A percentile compares a stretch with the other conserved stretches of the same genome.
Conservation (phyloP, 2,797 vertebrate species). For the Enteromius mattozi region DNA sequence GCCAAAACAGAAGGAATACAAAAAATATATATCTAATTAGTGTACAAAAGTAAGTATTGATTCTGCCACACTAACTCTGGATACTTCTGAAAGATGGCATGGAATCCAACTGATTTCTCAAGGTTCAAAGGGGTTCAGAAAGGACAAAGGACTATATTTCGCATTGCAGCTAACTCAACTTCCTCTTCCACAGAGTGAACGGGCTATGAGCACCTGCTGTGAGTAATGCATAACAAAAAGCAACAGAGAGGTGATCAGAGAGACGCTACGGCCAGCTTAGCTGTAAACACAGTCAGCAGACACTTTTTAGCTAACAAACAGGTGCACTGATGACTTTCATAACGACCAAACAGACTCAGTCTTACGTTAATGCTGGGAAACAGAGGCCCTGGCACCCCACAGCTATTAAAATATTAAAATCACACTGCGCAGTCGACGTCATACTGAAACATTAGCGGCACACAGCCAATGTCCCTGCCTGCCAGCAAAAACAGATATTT, state of each 20-base stretch:
- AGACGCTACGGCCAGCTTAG: background rate
- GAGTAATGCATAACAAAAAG: constrained; percentile 25
- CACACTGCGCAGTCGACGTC: background rate
- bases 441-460: constrained; percentile 33
- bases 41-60: constrained; percentile 4
- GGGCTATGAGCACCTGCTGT: background rate
- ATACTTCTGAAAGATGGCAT: background rate
- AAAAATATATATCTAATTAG: background rate
- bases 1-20: background rate
- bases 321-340: constrained; percentile 43
- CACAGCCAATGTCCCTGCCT: constrained; percentile 20
- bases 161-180: background rate
- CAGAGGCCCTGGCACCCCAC: constrained; percentile 1
- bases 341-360: constrained; percentile 2
- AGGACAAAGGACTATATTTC: constrained; percentile 15
- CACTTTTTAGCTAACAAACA: constrained; percentile 8
- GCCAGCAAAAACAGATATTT: constrained; percentile 32
- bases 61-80: constrained; percentile 17
- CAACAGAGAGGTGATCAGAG: constrained; percentile 14
- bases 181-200: background rate
- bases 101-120: background rate
- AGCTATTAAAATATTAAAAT: constrained; percentile 47
- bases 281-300: constrained; percentile 1
- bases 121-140: background rate
- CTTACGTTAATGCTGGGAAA: background rate